phyloP scores from a whole-genome alignment of 1,140 invertebrate species.

The Gonioctena quinquepunctata region DNA sequence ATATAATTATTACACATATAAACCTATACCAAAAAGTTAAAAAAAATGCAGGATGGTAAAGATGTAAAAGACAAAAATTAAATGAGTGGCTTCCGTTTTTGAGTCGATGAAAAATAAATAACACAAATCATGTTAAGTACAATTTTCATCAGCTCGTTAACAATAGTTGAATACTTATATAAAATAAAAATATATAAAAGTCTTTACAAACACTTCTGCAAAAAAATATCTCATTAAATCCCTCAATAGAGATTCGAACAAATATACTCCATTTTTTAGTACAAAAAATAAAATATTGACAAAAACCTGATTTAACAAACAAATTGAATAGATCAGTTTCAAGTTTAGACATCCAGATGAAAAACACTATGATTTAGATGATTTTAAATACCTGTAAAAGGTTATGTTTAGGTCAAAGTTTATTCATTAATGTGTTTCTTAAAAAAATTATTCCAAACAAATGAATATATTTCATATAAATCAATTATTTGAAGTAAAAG shows the following conservation, averaged over 20 bases:
- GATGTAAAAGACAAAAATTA: constrained; percentile 28
- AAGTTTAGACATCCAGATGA: background rate
- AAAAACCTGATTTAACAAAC: constrained; percentile 7
- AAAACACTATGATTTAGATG: too few species aligned
- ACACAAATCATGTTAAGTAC: background rate
- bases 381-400: too few species aligned
- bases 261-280: constrained; percentile 16
- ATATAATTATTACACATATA: constrained; percentile 19
- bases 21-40: constrained; percentile 19
- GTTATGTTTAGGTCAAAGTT: too few species aligned
- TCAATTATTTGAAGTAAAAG: background rate
- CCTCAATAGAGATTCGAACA: background rate
- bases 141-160: background rate
- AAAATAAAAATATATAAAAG: constrained; percentile 27
- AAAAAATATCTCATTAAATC: background rate
- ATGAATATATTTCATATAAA: background rate
- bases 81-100: background rate
- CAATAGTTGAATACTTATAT: constrained; percentile 14
- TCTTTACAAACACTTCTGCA: constrained; percentile 10
- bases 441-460: background rate
- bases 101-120: constrained; percentile 16
- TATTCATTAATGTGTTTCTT: background rate
- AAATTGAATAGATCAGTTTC: background rate
- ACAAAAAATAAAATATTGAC: constrained; percentile 31
- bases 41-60: constrained; percentile 27